Base-by-base conservation (phyloP, 1,140 invertebrate species). In the Halotydeus destructor region DNA sequence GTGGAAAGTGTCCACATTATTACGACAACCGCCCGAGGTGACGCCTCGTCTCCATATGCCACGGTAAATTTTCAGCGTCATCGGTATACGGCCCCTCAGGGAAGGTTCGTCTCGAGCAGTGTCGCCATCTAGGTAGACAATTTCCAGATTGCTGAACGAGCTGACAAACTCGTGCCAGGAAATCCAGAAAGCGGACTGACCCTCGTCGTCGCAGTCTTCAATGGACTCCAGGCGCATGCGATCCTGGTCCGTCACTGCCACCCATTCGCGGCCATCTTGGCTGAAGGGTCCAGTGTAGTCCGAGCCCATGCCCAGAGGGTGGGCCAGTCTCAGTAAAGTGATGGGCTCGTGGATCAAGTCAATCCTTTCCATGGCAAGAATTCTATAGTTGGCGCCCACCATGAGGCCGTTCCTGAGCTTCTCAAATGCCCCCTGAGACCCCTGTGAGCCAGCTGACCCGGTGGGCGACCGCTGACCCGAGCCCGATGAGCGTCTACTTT, bases 181-280 rank as follows among this genome's bases (percentile, higher is more conserved):
- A 63, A 88, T 81, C 72, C 80, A 86, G 58, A 85, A 85, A n/a
- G n/a, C n/a, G n/a, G n/a, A n/a, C 60, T 82, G 78, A 24, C 78
- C 78, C 50, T 77, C 72, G 6, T 65, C 62, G 53, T 73, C 65
- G 49, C 74, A 71, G 34, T 68, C 63, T 4, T 71, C 58, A 32
- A 69, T 30, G n/a, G 24, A 40, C 11, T 38, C 68, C 1, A 85
- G 59, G 32, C 78, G 63, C 47, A 81, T 74, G 32, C 72, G 67
- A 56, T 84, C 78, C 25, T 69, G 64, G 3, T 67, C 61, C 2
- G 74, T 68, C 5, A 83, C 67, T 41, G 76, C 71, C 33, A 78
- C 74, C 76, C 77, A 82, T 47, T 78, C 73, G 19, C 68, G 62
- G 1, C 73, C 69, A 36, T 70, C 67, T 21, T 35, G 19, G 12